These are phyloP conservation scores for Chlorops oryzae DNA, from an alignment of 1,140 invertebrate species.

Conservation along the genomic window DNA sequence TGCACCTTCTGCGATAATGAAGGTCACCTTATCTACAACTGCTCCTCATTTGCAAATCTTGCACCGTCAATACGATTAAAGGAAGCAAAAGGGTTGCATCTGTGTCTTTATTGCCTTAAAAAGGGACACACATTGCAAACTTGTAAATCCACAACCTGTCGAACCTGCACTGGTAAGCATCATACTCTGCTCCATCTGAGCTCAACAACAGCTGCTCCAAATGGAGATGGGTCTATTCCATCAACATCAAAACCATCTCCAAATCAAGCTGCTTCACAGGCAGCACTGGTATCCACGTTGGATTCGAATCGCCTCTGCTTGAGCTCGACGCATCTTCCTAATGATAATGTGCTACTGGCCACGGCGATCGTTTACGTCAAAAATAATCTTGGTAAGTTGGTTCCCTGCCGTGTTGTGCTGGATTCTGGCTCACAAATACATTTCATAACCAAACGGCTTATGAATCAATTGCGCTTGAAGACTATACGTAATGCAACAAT, in stretches of 20 bases:
- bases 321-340: too few species aligned
- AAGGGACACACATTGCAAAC: conserved; percentile 2
- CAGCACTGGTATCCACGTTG: neutral
- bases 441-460: conserved; percentile 2
- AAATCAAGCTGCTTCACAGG: neutral
- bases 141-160: conserved; percentile 1
- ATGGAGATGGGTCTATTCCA: too few species aligned
- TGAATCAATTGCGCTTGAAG: conserved; percentile 1
- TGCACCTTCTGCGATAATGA: conserved; percentile 5
- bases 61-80: neutral
- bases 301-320: too few species aligned
- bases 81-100: neutral
- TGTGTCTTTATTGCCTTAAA: conserved; percentile 5
- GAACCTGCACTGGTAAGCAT: neutral
- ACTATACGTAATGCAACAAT: neutral
- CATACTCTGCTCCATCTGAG: conserved; percentile 8
- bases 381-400: conserved; percentile 1
- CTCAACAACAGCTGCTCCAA: too few species aligned
- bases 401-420: conserved; percentile 5
- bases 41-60: neutral
- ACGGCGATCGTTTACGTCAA: conserved; percentile 8
- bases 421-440: conserved; percentile 12
- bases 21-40: conserved; percentile 5
- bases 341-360: conserved; percentile 12
- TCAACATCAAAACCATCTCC: too few species aligned